A percentile compares a stretch with the other conserved stretches of the same genome.
These are phyloP conservation scores for Ephydatia muelleri DNA, from an alignment of 37 sponge, comb jelly and placozoan genomes.

Conservation along the genomic window DNA sequence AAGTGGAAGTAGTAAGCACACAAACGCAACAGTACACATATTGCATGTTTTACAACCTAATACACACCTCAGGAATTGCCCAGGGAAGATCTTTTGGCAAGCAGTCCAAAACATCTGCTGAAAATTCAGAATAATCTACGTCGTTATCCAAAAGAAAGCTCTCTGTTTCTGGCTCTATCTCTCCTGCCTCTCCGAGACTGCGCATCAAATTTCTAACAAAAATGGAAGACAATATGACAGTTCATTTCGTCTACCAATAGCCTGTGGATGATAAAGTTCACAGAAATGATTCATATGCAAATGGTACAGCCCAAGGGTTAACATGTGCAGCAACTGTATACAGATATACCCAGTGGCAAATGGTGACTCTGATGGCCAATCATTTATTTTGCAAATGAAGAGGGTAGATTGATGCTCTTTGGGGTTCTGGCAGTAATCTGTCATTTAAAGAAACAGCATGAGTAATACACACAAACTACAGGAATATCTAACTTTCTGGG, in stretches of 20 bases:
- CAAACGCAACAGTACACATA: too few species aligned
- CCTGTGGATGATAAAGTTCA: not conserved
- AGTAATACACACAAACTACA: not conserved
- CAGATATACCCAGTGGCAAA: slow-evolving; percentile 76
- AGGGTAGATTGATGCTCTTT: slow-evolving; percentile 63
- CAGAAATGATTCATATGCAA: not conserved
- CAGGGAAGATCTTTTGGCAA: slow-evolving; percentile 71
- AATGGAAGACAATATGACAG: not conserved
- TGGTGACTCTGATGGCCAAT: slow-evolving; percentile 54
- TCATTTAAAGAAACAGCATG: not conserved
- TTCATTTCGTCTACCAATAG: not conserved
- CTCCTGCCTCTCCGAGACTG: slow-evolving; percentile 81
- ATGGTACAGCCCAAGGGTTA: too few species aligned
- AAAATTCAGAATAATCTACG: slow-evolving; percentile 64
- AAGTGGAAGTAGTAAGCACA: too few species aligned
- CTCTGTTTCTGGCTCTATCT: slow-evolving; percentile 86
- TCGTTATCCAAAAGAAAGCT: slow-evolving; percentile 82
- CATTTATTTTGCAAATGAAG: slow-evolving; percentile 58
- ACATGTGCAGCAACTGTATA: too few species aligned
- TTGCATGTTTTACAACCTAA: not conserved
- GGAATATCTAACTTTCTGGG: slow-evolving; percentile 58
- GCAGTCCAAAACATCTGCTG: slow-evolving; percentile 52
- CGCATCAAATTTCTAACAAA: slow-evolving; percentile 55
- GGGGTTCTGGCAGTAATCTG: slow-evolving; percentile 47
- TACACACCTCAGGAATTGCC: slow-evolving; percentile 66